phyloP scores from a whole-genome alignment of 2,888 invertebrate genomes.

The Oasisia sp. region DNA sequence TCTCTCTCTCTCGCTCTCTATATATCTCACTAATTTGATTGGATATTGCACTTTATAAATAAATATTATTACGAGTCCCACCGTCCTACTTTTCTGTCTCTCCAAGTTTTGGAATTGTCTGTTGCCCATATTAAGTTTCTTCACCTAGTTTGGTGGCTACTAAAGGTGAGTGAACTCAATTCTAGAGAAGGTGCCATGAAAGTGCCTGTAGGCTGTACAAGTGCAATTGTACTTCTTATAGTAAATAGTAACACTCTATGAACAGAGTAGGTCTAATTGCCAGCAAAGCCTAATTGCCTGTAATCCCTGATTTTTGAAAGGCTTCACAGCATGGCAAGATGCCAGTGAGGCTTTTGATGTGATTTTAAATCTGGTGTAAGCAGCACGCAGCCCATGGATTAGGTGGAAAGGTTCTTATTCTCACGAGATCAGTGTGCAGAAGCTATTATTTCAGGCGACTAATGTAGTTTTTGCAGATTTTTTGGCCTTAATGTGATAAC shows the following conservation, averaged over 20 bases:
- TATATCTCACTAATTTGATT: too few species aligned
- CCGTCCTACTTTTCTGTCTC: too few species aligned
- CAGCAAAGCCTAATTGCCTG: background rate
- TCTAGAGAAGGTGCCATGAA: background rate
- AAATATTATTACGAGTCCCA: too few species aligned
- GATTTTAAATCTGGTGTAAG: background rate
- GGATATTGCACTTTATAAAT: too few species aligned
- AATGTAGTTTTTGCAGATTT: too few species aligned
- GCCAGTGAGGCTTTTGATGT: slow-evolving; percentile 12
- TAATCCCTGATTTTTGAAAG: background rate
- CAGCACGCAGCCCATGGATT: background rate
- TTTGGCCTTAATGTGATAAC: too few species aligned
- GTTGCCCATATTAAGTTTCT: background rate
- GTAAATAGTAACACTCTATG: background rate
- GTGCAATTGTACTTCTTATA: background rate
- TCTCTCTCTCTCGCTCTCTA: too few species aligned
- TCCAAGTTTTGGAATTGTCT: background rate
- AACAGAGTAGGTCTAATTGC: background rate
- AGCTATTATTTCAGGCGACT: background rate
- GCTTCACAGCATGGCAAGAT: background rate
- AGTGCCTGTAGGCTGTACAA: background rate
- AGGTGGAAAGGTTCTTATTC: background rate
- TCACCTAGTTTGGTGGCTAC: background rate
- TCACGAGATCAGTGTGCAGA: background rate
- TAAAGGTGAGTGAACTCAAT: background rate